Evolutionary conservation across 64 coral and sea anemone genomes (phyloP), one percentile per base, ranked within the genome.

Genomic region (Acropora yongei): DNA sequence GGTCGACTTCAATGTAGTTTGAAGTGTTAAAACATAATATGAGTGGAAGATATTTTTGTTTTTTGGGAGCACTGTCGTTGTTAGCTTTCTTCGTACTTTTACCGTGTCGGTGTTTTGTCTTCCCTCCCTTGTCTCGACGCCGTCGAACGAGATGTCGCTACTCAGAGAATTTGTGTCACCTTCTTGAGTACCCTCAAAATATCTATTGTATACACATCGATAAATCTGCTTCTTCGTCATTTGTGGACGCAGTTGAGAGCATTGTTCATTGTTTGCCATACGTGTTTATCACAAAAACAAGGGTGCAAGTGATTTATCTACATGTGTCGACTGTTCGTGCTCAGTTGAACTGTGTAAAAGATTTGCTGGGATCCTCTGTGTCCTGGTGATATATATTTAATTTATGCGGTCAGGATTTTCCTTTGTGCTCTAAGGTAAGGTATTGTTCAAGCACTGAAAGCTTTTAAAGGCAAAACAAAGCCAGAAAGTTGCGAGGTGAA

Each of bases 201-300:
- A 45, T 83, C n/a, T 85, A 83, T 16, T 91, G 89, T n/a, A 84
- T 91, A 19, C 63, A 84, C 67, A 76, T 91, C 16, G 89, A 91
- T 30, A 30, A 41, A 39, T 50, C 65, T 12, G 73, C 89, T 12
- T 50, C 78, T 20, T 10, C 11, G 16, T 43, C 10, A 3, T 91
- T 91, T 84, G 48, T 73, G 6, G 41, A 71, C 49, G 80, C 89
- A 11, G 68, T 91, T 13, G 8, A 82, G 49, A 42, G 48, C 14
- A 55, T 85, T 20, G 68, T 76, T 57, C 40, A 41, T 1, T 91
- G 89, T 85, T 66, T 91, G 19, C 89, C 89, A 44, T 84, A 91
- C 57, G 89, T 91, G 11, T 75, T 75, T 57, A 50, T 91, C 30
- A 69, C 89, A 74, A 73, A 65, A 18, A 84, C 73, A 6, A 71